Base-by-base conservation (phyloP, 2,797 vertebrate genomes). In the Bryconaethiops microstoma region DNA sequence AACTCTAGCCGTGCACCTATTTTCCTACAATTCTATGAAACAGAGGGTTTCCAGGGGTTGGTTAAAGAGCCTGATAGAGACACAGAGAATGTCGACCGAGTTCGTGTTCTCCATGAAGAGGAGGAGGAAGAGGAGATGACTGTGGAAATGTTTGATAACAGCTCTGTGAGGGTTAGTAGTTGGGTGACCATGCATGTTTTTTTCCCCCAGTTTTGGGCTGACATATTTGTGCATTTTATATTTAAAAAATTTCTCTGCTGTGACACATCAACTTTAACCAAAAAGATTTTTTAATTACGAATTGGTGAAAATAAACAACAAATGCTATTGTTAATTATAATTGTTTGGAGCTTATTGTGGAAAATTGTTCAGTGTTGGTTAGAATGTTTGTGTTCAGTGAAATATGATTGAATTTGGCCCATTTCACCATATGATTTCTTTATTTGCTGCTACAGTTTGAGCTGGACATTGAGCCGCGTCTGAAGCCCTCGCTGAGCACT, bases 141-240 rank as follows among this genome's bases (percentile, higher is more conserved):
- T 0, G 68, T 98, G 88, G 96, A 97, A 54, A 95, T 97, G 96
- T 98, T 98, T 76, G 95, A 96, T 77, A 99, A 99, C 91, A 96
- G 95, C 91, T 97, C 98, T 0, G 85, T 99, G 84, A 95, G 96
- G 95, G 97, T 99, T 86, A 90, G 86, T 68, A 25, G 10, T n/a
- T 68, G 21, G 9, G 8, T 12, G 59, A 4, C 10, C 7, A n/a
- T n/a, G 17, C 6, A 55, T 21, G 4, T 57, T 21, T n/a, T n/a
- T 19, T 57, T 57, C 21, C n/a, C 17, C 5, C 7, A n/a, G 19
- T n/a, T 57, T n/a, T n/a, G 14, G n/a, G 5, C 13, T 52, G 10
- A 16, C 48, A 52, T 52, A 14, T 14, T 13, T 52, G 48, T 14
- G 16, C 13, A 52, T 52, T 13, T 52, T 14, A 13, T 52, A 52